phyloP scores from a whole-genome alignment of 2,113 vertebrate species.

The Tupaia chinensis region DNA sequence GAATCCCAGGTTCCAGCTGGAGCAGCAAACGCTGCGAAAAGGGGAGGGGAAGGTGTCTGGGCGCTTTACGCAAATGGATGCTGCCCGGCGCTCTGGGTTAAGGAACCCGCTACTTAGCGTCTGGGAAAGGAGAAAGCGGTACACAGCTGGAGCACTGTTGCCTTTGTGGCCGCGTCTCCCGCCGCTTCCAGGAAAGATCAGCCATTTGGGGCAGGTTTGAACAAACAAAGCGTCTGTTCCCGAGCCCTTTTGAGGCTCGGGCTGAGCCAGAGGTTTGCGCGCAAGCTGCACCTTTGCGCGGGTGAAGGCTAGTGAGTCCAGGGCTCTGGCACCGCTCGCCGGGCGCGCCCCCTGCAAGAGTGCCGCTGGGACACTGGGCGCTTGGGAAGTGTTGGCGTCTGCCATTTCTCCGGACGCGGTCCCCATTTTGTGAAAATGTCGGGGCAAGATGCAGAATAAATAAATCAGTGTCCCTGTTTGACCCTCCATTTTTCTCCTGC shows the following conservation, averaged over 20 bases:
- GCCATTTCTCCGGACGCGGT: neutral
- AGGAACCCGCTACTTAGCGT: neutral
- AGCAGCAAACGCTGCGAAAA: conserved; percentile 4
- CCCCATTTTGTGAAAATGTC: neutral
- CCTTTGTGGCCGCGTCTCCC: conserved; percentile 44
- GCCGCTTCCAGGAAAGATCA: neutral
- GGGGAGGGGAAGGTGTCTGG: conserved; percentile 42
- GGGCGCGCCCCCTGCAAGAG: neutral
- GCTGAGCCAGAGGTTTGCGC: conserved; percentile 8
- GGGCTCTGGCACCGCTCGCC: neutral
- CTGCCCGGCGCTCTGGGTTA: neutral
- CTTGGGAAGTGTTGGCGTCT: neutral
- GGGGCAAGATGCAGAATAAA: neutral
- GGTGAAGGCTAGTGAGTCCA: neutral
- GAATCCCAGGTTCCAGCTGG: conserved; percentile 14
- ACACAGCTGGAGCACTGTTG: neutral
- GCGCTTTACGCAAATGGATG: neutral
- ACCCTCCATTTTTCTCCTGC: neutral
- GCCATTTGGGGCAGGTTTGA: neutral
- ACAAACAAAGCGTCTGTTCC: conserved; percentile 46
- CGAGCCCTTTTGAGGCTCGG: neutral
- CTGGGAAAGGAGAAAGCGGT: neutral
- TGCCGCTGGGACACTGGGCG: neutral
- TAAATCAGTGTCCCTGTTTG: neutral
- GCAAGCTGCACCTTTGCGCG: neutral